Percentiles rank a stretch among this genome's conserved stretches.
Conservation (phyloP, 1,140 invertebrate genomes). For the Nasonia longicornis region DNA sequence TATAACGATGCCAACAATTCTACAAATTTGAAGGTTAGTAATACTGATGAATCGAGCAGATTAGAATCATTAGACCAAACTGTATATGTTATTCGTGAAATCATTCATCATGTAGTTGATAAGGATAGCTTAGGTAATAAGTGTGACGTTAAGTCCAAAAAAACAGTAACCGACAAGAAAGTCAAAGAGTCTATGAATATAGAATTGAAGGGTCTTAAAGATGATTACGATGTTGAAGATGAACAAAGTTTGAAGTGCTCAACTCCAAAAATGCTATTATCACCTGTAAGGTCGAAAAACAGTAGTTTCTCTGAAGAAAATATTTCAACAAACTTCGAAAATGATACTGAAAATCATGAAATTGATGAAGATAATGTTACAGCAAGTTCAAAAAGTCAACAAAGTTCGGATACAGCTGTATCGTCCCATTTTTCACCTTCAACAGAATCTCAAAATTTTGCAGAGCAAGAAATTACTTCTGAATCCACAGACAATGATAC, state of each 20-base stretch:
- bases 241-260: constrained; percentile 39
- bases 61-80: constrained; percentile 41
- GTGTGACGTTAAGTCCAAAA: constrained; percentile 35
- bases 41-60: constrained; percentile 11
- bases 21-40: constrained; percentile 40
- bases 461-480: constrained; percentile 52
- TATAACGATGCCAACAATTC: constrained; percentile 14
- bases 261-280: constrained; percentile 32
- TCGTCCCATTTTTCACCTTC: constrained; percentile 35
- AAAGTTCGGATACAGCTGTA: background rate
- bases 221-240: constrained; percentile 36
- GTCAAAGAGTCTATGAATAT: constrained; percentile 54
- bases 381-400: constrained; percentile 12
- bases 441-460: constrained; percentile 47
- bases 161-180: constrained; percentile 48
- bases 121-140: constrained; percentile 33
- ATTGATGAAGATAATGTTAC: background rate
- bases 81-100: constrained; percentile 54
- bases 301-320: constrained; percentile 22
- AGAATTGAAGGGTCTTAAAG: constrained; percentile 49
- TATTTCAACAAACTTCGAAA: constrained; percentile 22
- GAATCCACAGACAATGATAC: constrained; percentile 55
- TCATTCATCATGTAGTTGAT: constrained; percentile 61
- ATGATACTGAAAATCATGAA: constrained; percentile 6
- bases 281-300: constrained; percentile 30